Conservation (phyloP, 2,113 vertebrate species). For the Martes martes region DNA sequence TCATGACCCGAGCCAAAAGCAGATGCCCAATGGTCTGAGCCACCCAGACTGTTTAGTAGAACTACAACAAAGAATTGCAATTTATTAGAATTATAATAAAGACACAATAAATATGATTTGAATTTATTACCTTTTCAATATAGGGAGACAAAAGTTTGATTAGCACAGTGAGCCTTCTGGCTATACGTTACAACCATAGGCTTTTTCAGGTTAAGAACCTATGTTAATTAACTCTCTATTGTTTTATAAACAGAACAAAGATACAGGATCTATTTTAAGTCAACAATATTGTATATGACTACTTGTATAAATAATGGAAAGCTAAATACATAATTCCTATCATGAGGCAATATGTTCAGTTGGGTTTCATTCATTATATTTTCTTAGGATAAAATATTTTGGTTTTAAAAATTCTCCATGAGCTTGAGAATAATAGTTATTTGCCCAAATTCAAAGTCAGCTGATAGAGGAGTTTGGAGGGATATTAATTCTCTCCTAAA, state of each 20-base stretch:
- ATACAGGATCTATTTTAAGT: background rate
- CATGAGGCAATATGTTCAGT: background rate
- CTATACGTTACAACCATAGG: background rate
- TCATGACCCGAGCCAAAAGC: background rate
- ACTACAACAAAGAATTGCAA: background rate
- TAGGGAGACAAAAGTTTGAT: conserved; percentile 15
- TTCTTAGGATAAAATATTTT: background rate
- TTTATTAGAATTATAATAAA: conserved; percentile 28
- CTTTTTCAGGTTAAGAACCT: conserved; percentile 20
- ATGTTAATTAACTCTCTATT: conserved; percentile 9
- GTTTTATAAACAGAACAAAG: conserved; percentile 34
- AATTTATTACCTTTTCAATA: background rate
- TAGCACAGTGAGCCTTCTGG: background rate
- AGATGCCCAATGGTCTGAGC: background rate
- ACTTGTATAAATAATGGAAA: conserved; percentile 14
- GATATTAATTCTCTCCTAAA: conserved; percentile 38
- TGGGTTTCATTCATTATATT: background rate
- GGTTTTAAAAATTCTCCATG: background rate
- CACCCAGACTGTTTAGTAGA: background rate
- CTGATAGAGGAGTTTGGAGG: background rate
- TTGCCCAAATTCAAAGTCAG: background rate
- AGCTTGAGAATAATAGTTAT: background rate
- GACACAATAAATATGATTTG: background rate
- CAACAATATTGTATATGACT: background rate
- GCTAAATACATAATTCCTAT: background rate